phyloP scores from a whole-genome alignment of 2,888 invertebrate genomes.

The Hydriomena furcata region DNA sequence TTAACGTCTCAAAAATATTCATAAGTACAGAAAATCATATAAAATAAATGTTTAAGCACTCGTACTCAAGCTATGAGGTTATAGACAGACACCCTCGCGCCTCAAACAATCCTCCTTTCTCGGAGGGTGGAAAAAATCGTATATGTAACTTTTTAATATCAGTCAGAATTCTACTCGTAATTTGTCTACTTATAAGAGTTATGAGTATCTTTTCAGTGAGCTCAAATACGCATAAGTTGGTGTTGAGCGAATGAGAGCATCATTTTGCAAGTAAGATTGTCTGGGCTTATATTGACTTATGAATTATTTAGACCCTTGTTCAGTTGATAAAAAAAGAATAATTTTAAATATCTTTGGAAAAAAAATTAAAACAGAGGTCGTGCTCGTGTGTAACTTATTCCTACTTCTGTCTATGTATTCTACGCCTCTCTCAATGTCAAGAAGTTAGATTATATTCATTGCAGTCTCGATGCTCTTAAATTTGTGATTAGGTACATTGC shows the following conservation, averaged over 20 bases:
- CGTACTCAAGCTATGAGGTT: not conserved
- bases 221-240: conserved; percentile 3
- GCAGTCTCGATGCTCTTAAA: not conserved
- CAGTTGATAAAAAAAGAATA: conserved; percentile 19
- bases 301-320: conserved; percentile 31
- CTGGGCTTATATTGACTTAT: conserved; percentile 29
- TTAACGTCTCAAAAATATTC: too few species aligned
- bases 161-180: conserved; percentile 7
- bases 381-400: too few species aligned
- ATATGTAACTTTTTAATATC: conserved; percentile 8
- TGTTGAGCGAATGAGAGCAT: conserved; percentile 11
- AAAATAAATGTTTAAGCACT: not conserved
- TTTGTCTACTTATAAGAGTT: conserved; percentile 19
- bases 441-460: not conserved
- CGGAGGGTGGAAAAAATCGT: not conserved
- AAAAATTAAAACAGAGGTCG: too few species aligned
- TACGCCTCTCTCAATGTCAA: too few species aligned
- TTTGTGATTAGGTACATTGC: not conserved
- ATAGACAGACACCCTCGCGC: not conserved
- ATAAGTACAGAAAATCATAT: not conserved
- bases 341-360: conserved; percentile 3
- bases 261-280: conserved; percentile 37
- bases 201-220: conserved; percentile 4
- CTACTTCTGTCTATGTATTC: too few species aligned
- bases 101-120: not conserved